These are phyloP conservation scores for Lycodopsis pacificus DNA, from an alignment of 2,797 vertebrate genomes.

Conservation along the genomic window DNA sequence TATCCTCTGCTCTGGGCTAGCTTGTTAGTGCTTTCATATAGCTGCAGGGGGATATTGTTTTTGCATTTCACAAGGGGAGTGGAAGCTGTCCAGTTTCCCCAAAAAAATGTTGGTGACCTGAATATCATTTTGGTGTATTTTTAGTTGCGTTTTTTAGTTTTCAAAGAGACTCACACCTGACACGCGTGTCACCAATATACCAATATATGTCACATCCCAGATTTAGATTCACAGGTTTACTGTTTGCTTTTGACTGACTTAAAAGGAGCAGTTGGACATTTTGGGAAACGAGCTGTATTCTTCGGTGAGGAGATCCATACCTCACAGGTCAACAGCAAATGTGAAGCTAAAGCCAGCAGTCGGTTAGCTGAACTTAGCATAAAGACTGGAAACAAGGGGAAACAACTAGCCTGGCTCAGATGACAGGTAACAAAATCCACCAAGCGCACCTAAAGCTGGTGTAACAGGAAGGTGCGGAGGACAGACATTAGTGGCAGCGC, in stretches of 20 bases:
- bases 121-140: background rate
- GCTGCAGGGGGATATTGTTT: constrained; percentile 6
- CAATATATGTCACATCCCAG: too few species aligned
- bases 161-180: background rate
- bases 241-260: background rate
- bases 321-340: too few species aligned
- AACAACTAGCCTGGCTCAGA: background rate
- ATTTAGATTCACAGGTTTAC: background rate
- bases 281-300: background rate
- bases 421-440: background rate
- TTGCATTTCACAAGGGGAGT: background rate
- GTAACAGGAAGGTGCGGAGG: too few species aligned
- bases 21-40: constrained; percentile 44
- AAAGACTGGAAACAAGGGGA: background rate
- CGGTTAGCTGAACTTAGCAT: background rate
- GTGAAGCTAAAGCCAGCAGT: background rate
- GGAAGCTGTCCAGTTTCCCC: constrained; percentile 14
- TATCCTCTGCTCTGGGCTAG: constrained; percentile 29
- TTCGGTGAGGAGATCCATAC: background rate
- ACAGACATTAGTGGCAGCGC: too few species aligned
- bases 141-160: background rate
- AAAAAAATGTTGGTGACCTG: background rate
- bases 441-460: background rate
- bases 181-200: background rate
- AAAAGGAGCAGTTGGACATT: background rate